Evolutionary conservation across 53 echinoderm and acorn worm species (phyloP).

Genomic region (Paracentrotus lividus): DNA sequence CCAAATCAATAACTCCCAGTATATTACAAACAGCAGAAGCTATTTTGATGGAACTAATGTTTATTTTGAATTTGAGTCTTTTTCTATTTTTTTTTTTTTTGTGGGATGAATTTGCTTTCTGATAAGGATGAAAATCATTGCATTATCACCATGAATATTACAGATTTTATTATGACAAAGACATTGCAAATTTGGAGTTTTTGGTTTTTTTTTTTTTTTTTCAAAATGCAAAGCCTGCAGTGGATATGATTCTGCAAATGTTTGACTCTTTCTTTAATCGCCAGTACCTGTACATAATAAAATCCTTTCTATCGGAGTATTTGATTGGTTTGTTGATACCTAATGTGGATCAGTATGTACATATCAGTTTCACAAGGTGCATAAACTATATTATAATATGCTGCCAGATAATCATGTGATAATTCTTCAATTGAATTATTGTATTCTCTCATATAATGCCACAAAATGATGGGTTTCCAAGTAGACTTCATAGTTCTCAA

Average conservation of each 20-base stretch:
- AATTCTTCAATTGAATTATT: neutral
- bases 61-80: no score
- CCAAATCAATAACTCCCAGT: no score
- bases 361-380: conserved; percentile 6
- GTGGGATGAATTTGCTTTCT: neutral
- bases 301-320: neutral
- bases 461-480: neutral
- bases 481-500: neutral
- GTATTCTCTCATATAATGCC: conserved; percentile 4
- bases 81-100: no score
- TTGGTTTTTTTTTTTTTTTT: neutral
- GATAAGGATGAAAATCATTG: neutral
- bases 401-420: neutral
- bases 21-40: no score
- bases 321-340: conserved; percentile 6
- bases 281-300: conserved; percentile 59
- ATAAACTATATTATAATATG: conserved; percentile 36
- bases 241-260: conserved; percentile 12
- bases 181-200: neutral
- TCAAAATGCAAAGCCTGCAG: neutral
- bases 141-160: neutral
- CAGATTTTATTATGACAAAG: neutral
- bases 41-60: no score
- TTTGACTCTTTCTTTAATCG: conserved; percentile 1
- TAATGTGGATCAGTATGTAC: neutral